phyloP scores from a whole-genome alignment of 2,113 vertebrate genomes.

The Zosterops borbonicus region DNA sequence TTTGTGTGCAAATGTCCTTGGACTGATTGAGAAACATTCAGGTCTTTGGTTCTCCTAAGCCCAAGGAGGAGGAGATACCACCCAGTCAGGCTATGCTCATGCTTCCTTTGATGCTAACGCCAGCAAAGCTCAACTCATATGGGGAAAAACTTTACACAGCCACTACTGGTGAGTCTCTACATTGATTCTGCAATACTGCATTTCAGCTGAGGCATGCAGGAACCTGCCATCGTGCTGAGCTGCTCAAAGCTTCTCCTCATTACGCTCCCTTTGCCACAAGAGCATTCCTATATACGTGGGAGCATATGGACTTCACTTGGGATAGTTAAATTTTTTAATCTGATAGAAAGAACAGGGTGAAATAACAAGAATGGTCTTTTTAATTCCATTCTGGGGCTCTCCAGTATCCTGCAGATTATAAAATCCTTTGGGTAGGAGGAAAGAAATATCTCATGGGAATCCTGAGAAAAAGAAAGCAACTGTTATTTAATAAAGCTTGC shows the following conservation, averaged over 20 bases:
- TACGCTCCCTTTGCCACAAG: background rate
- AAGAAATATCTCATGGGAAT: slow-evolving; percentile 30
- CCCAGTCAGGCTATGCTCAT: background rate
- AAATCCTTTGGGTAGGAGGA: slow-evolving; percentile 9
- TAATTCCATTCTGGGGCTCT: background rate
- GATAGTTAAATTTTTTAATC: background rate
- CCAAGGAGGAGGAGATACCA: slow-evolving; percentile 2
- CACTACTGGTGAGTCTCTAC: background rate
- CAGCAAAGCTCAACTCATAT: background rate
- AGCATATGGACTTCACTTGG: background rate
- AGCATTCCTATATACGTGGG: background rate
- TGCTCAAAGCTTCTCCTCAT: background rate
- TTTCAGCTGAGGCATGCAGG: slow-evolving; percentile 20
- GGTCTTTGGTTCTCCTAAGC: background rate
- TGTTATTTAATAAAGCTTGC: slow-evolving; percentile 43
- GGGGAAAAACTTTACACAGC: background rate
- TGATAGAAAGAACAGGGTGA: background rate
- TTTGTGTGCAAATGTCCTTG: background rate
- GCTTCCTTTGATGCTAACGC: background rate
- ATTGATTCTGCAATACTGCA: slow-evolving; percentile 35
- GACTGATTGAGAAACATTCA: background rate
- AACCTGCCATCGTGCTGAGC: slow-evolving; percentile 31
- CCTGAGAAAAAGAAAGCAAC: slow-evolving; percentile 30
- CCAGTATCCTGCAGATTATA: background rate
- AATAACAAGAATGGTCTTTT: background rate